Percentiles rank a stretch among this genome's conserved stretches.
Evolutionary conservation across 2,797 vertebrate genomes (phyloP).

Genomic region (Peromyscus attwateri): DNA sequence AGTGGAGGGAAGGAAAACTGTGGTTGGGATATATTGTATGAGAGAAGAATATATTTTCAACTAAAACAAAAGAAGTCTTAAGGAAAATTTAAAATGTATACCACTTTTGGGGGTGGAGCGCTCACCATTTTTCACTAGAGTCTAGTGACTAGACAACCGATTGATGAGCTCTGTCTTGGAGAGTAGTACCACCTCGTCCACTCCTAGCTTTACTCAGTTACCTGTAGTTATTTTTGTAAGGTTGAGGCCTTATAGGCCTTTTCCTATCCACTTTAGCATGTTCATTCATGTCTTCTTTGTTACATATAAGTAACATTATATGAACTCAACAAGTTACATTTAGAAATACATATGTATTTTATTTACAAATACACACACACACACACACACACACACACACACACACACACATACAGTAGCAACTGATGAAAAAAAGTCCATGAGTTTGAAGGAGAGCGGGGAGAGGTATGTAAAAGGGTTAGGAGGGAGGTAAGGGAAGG

Average conservation of each 20-base stretch:
- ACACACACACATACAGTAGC: not conserved
- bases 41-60: not conserved
- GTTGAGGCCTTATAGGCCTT: not conserved
- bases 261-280: not conserved
- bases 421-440: not conserved
- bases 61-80: not conserved
- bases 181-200: not conserved
- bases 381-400: not conserved
- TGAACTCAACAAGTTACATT: not conserved
- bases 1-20: not conserved
- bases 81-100: not conserved
- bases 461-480: not conserved
- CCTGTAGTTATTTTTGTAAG: not conserved
- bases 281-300: not conserved
- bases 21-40: not conserved
- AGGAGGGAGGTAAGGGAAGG: not conserved
- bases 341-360: not conserved
- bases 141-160: not conserved
- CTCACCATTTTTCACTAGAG: not conserved
- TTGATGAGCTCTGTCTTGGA: not conserved
- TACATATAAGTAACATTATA: not conserved
- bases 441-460: not conserved
- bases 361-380: not conserved
- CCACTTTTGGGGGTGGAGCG: not conserved
- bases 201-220: not conserved